Evolutionary conservation across 2,888 invertebrate genomes (phyloP), one percentile per base, ranked within the genome.

Genomic region (Proisotoma minuta): DNA sequence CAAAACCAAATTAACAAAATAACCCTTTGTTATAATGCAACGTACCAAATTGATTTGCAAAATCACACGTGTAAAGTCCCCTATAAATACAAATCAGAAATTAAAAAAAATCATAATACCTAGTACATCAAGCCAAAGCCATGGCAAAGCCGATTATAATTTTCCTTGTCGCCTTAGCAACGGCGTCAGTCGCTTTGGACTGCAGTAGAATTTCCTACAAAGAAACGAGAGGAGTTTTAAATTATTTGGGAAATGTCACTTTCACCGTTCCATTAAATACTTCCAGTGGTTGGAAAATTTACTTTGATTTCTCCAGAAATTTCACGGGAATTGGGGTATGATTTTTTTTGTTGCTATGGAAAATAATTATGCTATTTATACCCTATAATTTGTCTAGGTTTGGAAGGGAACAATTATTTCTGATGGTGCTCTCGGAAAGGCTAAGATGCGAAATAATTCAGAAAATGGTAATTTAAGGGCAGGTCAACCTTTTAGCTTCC

Each of bases 291-390:
- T 69, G 69, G 69, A 23, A 26, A 1, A 27, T 67, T 3, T 39
- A 39, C 8, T 29, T 60, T 8, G 34, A 18, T 12, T 69, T 67
- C 52, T 60, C 65, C 24, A 60, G 63, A 23, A 34, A 26, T 3
- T 66, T 63, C 34, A 65, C 65, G 10, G 66, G 69, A 22, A 53
- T 69, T 40, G 69, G 66, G 58, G 69, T 69, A 61, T 50, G 51
- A n/a, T 20, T 43, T 43, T 43, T 43, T 43, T 43, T 4, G 18
- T 43, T 43, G 43, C 20, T n/a, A n/a, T n/a, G n/a, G n/a, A 15
- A 43, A 18, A 20, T 43, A n/a, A n/a, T n/a, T n/a, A n/a, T n/a
- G n/a, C n/a, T n/a, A n/a, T n/a, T n/a, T n/a, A n/a, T n/a, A n/a
- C n/a, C n/a, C n/a, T 26, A 12, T 50, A 8, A 3, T 1, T n/a